These are phyloP conservation scores for Idaea straminata DNA, from an alignment of 2,888 invertebrate species.

Conservation along the genomic window DNA sequence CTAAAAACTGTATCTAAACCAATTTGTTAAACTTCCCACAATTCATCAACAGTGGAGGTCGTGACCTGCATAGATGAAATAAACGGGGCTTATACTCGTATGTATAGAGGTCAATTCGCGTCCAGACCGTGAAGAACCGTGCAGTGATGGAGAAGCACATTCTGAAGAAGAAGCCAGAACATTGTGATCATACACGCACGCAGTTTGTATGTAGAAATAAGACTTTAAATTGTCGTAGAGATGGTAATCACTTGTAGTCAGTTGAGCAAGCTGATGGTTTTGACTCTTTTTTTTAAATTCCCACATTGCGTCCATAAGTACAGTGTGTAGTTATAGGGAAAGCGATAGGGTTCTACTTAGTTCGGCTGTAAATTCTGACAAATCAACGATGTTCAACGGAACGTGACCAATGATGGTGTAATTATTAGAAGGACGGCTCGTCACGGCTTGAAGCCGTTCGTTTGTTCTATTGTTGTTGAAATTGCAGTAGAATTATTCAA, in stretches of 20 bases:
- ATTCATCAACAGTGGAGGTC: conserved; percentile 60
- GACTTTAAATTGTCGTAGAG: too few relatives aligned
- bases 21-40: conserved; percentile 42
- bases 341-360: conserved; percentile 35
- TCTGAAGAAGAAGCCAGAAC: too few relatives aligned
- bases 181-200: too few relatives aligned
- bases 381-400: conserved; percentile 45
- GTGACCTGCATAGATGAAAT: conserved; percentile 60
- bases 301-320: neutral
- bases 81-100: conserved; percentile 36
- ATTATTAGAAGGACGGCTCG: conserved; percentile 33
- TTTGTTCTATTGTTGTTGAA: conserved; percentile 23
- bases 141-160: conserved; percentile 10
- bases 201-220: too few relatives aligned
- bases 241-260: too few relatives aligned
- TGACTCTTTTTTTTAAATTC: too few relatives aligned
- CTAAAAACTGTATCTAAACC: conserved; percentile 48
- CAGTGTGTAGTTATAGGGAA: conserved; percentile 16
- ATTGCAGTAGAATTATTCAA: conserved; percentile 22
- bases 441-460: conserved; percentile 28
- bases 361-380: conserved; percentile 40
- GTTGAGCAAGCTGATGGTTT: too few relatives aligned
- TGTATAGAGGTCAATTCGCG: conserved; percentile 38
- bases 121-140: conserved; percentile 39
- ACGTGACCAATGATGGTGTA: conserved; percentile 43